Conservation (phyloP, 2,888 invertebrate genomes). For the Callinectes sapidus region DNA sequence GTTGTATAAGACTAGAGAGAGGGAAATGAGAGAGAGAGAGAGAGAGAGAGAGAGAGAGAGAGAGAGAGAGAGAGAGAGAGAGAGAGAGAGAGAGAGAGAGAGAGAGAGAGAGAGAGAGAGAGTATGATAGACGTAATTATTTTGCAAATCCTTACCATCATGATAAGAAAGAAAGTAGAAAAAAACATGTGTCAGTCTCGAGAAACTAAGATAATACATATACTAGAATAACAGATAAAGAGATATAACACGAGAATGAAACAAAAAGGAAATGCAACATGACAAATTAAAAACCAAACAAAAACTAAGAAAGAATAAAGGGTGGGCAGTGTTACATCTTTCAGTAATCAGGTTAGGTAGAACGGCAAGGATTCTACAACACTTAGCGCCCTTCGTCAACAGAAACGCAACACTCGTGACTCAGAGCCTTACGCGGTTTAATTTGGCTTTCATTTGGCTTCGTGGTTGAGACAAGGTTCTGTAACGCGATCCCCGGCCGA, state of each 20-base stretch:
- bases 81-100: not conserved
- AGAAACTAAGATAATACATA: no score
- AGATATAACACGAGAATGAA: not conserved
- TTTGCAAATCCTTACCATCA: no score
- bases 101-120: not conserved
- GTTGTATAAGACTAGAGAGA: not conserved
- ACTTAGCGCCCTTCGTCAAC: not conserved
- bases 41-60: not conserved
- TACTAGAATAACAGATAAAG: not conserved
- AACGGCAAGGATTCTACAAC: conserved; percentile 12
- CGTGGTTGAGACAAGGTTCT: not conserved
- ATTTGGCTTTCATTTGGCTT: not conserved
- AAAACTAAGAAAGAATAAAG: no score
- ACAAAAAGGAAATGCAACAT: not conserved
- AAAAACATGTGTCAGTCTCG: no score
- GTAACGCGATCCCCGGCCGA: not conserved
- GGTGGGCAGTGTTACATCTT: not conserved
- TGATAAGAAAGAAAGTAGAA: no score
- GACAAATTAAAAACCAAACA: no score
- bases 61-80: not conserved
- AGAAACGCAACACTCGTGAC: not conserved
- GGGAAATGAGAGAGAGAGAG: not conserved
- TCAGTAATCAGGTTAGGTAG: not conserved
- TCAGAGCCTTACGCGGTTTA: not conserved
- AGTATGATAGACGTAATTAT: not conserved